Percentiles rank a stretch among this genome's conserved stretches.
These are phyloP conservation scores for Dolichallabes microphthalmus DNA, from an alignment of 2,113 vertebrate species.

Conservation along the genomic window DNA sequence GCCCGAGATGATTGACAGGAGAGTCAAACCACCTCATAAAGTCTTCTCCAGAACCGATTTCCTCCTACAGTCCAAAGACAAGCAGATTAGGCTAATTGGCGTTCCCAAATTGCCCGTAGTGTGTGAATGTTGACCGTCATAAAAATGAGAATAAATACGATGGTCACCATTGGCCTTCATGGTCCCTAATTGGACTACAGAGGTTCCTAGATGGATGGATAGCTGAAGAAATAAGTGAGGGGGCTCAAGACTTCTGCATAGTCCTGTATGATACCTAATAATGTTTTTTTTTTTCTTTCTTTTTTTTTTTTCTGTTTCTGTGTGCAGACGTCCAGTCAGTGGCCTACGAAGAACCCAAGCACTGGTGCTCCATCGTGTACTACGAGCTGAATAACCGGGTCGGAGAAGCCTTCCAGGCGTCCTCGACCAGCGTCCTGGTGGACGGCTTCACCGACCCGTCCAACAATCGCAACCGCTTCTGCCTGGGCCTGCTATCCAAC, in stretches of 20 bases:
- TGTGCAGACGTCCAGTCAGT: slow-evolving; percentile 92
- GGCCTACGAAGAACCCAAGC: slow-evolving; percentile 94
- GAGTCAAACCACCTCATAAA: too few species aligned
- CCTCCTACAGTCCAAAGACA: too few species aligned
- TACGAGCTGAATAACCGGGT: slow-evolving; percentile 98
- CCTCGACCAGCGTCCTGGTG: slow-evolving; percentile 93
- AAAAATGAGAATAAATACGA: too few species aligned
- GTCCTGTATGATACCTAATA: background rate
- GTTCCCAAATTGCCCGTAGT: too few species aligned
- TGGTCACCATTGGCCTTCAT: too few species aligned
- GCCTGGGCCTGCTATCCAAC: slow-evolving; percentile 95
- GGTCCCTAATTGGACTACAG: too few species aligned
- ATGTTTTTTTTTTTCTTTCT: background rate
- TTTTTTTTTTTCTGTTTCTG: background rate
- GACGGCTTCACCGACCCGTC: slow-evolving; percentile 99
- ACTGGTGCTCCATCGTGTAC: slow-evolving; percentile 99
- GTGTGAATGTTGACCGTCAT: too few species aligned
- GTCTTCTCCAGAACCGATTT: too few species aligned
- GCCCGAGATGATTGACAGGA: too few species aligned
- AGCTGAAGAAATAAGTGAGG: too few species aligned
- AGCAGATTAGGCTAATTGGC: too few species aligned
- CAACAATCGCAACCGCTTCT: slow-evolving; percentile 98
- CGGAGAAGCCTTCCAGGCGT: slow-evolving; percentile 94
- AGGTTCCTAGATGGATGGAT: too few species aligned
- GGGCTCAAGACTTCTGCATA: background rate